Evolutionary conservation across 2,888 invertebrate species (phyloP).

Genomic region (Drosophila neutralis): DNA sequence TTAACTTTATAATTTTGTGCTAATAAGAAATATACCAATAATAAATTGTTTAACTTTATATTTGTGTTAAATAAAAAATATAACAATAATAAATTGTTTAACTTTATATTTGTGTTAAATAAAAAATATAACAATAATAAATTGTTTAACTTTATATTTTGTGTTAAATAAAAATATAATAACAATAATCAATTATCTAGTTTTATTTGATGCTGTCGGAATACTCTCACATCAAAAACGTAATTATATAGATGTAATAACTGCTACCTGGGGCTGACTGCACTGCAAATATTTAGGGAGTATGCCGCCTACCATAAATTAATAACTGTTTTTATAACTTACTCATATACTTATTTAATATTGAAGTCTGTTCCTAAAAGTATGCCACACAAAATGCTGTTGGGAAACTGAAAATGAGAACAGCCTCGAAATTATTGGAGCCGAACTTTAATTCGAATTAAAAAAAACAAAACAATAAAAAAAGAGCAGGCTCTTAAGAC

Average conservation of each 20-base stretch:
- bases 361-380: constrained; percentile 35
- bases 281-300: not conserved
- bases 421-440: not conserved
- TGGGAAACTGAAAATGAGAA: constrained; percentile 11
- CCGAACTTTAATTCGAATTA: not conserved
- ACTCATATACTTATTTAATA: not conserved
- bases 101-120: too few species aligned
- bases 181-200: too few species aligned
- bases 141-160: too few species aligned
- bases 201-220: too few species aligned
- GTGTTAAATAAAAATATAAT: too few species aligned
- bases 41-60: too few species aligned
- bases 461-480: not conserved
- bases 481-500: not conserved
- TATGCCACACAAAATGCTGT: constrained; percentile 19
- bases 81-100: too few species aligned
- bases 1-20: too few species aligned
- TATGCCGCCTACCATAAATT: not conserved
- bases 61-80: too few species aligned
- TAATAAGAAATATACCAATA: too few species aligned
- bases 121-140: too few species aligned
- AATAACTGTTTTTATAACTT: not conserved
- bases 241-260: not conserved
- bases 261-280: constrained; percentile 6
- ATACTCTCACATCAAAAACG: too few species aligned